phyloP scores from a whole-genome alignment of 2,113 vertebrate species.

The Pithys albifrons region DNA sequence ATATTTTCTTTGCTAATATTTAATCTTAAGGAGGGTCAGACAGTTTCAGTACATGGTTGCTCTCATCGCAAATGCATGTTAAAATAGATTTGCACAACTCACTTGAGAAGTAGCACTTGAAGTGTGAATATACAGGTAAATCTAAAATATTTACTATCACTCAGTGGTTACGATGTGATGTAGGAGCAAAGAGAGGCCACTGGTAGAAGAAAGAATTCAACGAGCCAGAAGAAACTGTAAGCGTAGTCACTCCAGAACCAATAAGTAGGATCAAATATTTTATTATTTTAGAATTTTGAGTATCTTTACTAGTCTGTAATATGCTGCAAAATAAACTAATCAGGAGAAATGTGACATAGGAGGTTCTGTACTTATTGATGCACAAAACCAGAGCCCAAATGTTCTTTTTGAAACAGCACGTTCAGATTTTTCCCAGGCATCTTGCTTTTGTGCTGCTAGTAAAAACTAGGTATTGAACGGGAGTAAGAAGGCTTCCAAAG shows the following conservation, averaged over 20 bases:
- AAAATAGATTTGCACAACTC: neutral
- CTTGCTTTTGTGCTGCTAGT: neutral
- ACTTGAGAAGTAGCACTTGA: neutral
- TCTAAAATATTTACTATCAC: neutral
- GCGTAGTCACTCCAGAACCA: neutral
- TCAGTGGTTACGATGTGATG: neutral
- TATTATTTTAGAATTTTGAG: neutral
- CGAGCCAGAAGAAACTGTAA: neutral
- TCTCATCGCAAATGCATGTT: neutral
- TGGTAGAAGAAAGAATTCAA: neutral
- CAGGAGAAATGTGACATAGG: neutral
- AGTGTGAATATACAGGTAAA: neutral
- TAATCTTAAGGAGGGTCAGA: neutral
- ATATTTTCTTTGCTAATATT: neutral
- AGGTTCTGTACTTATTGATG: neutral
- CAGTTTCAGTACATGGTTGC: neutral
- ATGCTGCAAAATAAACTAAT: neutral
- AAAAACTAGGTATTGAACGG: neutral
- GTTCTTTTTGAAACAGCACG: neutral
- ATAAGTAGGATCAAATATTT: neutral
- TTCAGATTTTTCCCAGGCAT: neutral
- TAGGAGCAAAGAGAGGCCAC: neutral
- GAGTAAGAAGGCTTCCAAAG: neutral
- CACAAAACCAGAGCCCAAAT: neutral
- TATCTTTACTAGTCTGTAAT: neutral